Evolutionary conservation across 2,888 invertebrate species (phyloP).

Genomic region (Pherbina coryleti): DNA sequence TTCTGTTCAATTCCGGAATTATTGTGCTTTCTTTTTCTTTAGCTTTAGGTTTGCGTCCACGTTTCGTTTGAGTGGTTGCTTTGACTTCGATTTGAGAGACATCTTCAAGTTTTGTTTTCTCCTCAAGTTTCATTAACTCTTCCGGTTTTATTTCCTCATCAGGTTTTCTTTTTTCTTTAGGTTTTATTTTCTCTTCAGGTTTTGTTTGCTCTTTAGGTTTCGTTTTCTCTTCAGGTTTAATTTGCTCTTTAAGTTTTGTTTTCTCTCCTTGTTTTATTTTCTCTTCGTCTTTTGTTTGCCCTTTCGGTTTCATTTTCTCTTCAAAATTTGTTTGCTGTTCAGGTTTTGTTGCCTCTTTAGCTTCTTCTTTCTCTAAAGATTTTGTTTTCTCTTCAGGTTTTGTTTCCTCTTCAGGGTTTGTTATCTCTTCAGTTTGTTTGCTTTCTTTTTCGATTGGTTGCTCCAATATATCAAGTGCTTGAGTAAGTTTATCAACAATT

Average conservation of each 20-base stretch:
- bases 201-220: neutral
- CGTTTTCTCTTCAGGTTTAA: neutral
- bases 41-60: conserved; percentile 44
- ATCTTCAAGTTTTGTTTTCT: conserved; percentile 4
- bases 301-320: too few species aligned
- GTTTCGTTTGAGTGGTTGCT: conserved; percentile 31
- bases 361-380: neutral
- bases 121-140: neutral
- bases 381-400: neutral
- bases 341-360: neutral
- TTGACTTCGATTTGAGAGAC: neutral
- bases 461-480: too few species aligned
- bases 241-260: neutral
- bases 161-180: neutral
- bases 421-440: neutral
- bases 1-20: neutral
- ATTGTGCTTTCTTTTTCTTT: neutral
- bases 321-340: neutral
- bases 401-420: neutral
- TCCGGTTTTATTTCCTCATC: neutral
- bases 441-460: too few species aligned
- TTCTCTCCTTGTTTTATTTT: neutral
- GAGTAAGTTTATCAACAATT: too few species aligned
- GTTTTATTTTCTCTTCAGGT: neutral
- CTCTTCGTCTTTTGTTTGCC: neutral